Evolutionary conservation across 2,888 invertebrate genomes (phyloP).

Genomic region (Poecilobothrus nobilitatus): DNA sequence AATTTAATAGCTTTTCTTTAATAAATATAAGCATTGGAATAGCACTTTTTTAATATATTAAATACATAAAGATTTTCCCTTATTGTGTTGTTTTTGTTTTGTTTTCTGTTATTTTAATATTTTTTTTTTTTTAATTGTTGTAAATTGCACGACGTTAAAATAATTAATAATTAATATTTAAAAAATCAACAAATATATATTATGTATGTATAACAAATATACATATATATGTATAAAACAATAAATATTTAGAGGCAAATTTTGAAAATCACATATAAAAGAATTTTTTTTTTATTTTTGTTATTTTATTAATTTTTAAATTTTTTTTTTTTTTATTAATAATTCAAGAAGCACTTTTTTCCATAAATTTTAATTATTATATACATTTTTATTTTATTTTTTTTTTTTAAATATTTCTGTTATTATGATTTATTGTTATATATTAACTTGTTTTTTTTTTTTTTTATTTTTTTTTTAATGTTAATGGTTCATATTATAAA

Average conservation of each 20-base stretch:
- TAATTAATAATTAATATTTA: not conserved
- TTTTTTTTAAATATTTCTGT: too few relatives aligned
- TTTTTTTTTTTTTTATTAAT: not conserved
- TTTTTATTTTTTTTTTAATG: not conserved
- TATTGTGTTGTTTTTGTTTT: not conserved
- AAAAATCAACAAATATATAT: not conserved
- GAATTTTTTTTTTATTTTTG: not conserved
- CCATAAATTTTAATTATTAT: too few relatives aligned
- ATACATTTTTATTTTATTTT: too few relatives aligned
- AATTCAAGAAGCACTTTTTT: not conserved
- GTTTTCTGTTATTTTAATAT: not conserved
- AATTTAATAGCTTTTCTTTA: not conserved
- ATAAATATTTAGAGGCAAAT: not conserved
- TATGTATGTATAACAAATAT: not conserved
- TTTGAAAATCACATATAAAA: not conserved
- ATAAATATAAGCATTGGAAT: not conserved
- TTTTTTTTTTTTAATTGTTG: not conserved
- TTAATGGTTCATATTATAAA: not conserved
- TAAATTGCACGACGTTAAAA: slow-evolving; percentile 1
- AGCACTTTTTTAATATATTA: not conserved
- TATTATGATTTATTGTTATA: not conserved
- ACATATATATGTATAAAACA: not conserved
- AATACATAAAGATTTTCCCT: too few relatives aligned
- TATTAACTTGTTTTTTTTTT: not conserved
- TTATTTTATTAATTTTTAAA: not conserved